A percentile compares a stretch with the other conserved stretches of the same genome.
These are phyloP conservation scores for Redunca redunca DNA, from an alignment of 2,113 vertebrate species.

Conservation along the genomic window DNA sequence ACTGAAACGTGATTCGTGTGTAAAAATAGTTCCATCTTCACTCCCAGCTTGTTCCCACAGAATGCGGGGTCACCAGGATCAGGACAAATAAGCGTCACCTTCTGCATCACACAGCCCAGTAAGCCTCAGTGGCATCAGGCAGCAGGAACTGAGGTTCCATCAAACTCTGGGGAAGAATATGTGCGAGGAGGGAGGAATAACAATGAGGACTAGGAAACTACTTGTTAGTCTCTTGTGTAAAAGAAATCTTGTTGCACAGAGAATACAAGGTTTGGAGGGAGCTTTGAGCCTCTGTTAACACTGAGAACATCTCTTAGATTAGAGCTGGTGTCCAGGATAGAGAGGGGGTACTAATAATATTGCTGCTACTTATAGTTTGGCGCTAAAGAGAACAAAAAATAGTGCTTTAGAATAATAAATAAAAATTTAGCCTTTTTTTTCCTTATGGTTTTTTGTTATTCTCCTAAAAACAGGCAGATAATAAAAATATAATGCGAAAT, in stretches of 20 bases:
- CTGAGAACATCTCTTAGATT: not conserved
- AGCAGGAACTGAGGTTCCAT: not conserved
- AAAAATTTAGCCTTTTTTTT: not conserved
- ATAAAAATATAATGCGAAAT: not conserved
- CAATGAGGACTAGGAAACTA: not conserved
- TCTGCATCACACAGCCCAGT: too few relatives aligned
- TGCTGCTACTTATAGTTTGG: not conserved
- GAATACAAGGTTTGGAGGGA: not conserved
- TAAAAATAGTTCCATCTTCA: not conserved
- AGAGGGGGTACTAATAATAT: not conserved
- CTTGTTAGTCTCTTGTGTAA: not conserved
- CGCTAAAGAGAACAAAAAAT: not conserved
- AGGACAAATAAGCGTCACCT: not conserved
- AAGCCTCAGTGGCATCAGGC: not conserved
- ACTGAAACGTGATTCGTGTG: not conserved
- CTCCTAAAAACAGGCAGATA: not conserved
- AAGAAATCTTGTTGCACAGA: not conserved
- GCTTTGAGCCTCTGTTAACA: not conserved
- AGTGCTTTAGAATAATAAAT: not conserved
- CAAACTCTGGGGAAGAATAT: not conserved
- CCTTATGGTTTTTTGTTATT: not conserved
- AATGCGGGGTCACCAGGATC: not conserved
- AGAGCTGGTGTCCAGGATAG: not conserved
- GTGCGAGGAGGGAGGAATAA: not conserved
- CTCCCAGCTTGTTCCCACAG: not conserved